Conservation (phyloP, 1,140 invertebrate genomes). For the Eriosoma lanigerum region DNA sequence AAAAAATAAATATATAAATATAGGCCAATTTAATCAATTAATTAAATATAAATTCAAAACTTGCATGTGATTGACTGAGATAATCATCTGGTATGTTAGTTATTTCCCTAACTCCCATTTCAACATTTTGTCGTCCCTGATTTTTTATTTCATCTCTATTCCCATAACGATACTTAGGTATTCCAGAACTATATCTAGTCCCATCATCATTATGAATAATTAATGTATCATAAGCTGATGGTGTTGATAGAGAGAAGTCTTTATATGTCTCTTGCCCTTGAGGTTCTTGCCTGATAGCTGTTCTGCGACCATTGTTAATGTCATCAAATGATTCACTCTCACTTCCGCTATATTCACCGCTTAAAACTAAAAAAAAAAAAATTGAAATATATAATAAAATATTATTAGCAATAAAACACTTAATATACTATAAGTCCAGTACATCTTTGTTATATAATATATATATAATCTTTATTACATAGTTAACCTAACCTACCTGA, state of each 20-base stretch:
- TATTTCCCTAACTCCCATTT: conserved; percentile 68
- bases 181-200: conserved; percentile 1
- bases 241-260: conserved; percentile 63
- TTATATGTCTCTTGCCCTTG: conserved; percentile 85
- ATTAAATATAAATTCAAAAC: conserved; percentile 27
- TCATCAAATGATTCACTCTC: conserved; percentile 47
- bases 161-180: conserved; percentile 44
- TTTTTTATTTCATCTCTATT: conserved; percentile 34
- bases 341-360: conserved; percentile 34
- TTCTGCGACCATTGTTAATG: conserved; percentile 15
- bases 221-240: conserved; percentile 77
- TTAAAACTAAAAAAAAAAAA: conserved; percentile 26
- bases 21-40: neutral
- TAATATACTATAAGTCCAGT: no score
- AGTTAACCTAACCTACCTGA: no score
- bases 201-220: conserved; percentile 69
- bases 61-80: conserved; percentile 71
- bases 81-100: conserved; percentile 84
- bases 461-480: no score
- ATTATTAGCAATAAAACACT: neutral
- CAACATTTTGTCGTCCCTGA: conserved; percentile 52
- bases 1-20: conserved; percentile 53
- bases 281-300: conserved; percentile 72
- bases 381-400: neutral
- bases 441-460: no score